Conservation (phyloP, 1,140 invertebrate genomes). For the Drosophila azteca region DNA sequence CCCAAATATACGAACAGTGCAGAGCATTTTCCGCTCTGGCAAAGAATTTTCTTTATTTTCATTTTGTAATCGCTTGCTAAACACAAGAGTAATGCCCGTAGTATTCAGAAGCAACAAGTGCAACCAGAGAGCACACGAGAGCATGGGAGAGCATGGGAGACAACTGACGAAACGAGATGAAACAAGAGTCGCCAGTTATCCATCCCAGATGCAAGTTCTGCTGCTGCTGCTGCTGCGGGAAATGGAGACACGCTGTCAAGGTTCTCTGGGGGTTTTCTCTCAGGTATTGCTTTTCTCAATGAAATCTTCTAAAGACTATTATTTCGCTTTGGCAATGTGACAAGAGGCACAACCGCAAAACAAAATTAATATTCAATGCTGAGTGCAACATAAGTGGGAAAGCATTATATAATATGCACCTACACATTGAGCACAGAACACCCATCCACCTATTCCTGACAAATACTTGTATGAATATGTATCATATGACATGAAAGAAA, state of each 20-base stretch:
- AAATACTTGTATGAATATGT: background rate
- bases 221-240: slow-evolving; percentile 15
- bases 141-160: background rate
- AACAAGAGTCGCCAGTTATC: slow-evolving; percentile 32
- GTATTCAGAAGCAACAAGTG: slow-evolving; percentile 54
- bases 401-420: slow-evolving; percentile 57
- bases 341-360: slow-evolving; percentile 60
- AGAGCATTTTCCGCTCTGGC: slow-evolving; percentile 38
- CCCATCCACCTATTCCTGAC: background rate
- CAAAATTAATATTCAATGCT: slow-evolving; percentile 74
- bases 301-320: slow-evolving; percentile 44
- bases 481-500: too few relatives aligned
- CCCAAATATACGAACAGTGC: slow-evolving; percentile 66
- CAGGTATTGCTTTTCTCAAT: slow-evolving; percentile 53
- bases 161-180: slow-evolving; percentile 8
- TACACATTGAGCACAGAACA: background rate
- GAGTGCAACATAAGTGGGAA: slow-evolving; percentile 43
- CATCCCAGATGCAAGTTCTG: background rate
- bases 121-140: slow-evolving; percentile 54
- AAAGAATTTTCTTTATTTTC: slow-evolving; percentile 55
- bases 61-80: slow-evolving; percentile 76
- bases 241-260: slow-evolving; percentile 66
- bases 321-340: slow-evolving; percentile 59
- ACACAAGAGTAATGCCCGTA: slow-evolving; percentile 23
- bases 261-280: slow-evolving; percentile 36